Evolutionary conservation across 2,113 vertebrate genomes (phyloP), one percentile per base, ranked within the genome.

Genomic region (Platysternon megacephalum): DNA sequence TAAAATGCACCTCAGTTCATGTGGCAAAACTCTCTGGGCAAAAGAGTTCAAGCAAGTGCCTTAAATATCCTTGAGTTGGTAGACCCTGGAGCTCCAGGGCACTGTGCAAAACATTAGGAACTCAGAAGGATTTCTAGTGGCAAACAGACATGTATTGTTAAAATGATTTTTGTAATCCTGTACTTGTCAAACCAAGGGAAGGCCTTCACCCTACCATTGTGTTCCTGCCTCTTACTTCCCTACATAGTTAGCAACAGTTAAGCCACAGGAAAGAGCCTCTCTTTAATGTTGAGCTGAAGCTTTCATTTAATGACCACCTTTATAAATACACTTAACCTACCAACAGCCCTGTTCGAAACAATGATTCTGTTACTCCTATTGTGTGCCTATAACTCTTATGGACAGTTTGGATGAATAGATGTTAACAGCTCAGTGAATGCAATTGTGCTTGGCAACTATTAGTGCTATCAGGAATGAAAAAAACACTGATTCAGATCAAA

Each of bases 11-110:
- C 93, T 85, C 88, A 86, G 79, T 94, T 84, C 29, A 85, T 93
- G 55, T 81, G 97, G 83, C 51, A 35, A 14, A 21, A 42, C 51
- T 86, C 93, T 92, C 1, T 55, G 52, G 87, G 94, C 92, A 92
- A 49, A 88, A 86, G 95, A 95, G 91, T 91, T 92, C 79, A 84
- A 92, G 94, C 88, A 97, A 98, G 98, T 98, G 98, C 98, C 98
- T 98, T 98, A 97, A 86, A 1, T 92, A 91, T 91, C 95, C 93
- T 61, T 44, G 79, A 89, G 28, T 49, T 92, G 92, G 79, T 82
- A 56, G 16, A 82, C 84, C 46, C 44, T 90, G 74, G 90, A 93
- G 90, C 94, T 96, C 74, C 49, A 79, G 80, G 86, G 93, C 97
- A 93, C 90, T 8, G 6, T 93, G 86, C n/a, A 95, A 93, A 94